These are phyloP conservation scores for Drosophila tripunctata DNA, from an alignment of 2,888 invertebrate species.

Conservation along the genomic window DNA sequence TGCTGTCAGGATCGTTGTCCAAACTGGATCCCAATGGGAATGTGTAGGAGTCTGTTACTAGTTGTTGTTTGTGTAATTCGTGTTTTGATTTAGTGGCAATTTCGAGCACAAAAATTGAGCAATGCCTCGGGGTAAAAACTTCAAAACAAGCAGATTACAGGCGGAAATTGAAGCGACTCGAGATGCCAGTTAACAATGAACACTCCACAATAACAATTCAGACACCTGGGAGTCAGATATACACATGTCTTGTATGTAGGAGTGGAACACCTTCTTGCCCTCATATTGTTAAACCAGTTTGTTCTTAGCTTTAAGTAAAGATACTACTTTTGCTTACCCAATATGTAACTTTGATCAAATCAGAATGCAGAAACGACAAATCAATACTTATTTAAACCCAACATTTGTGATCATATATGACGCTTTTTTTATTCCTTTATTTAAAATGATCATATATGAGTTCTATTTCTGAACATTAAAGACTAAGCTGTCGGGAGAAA, in stretches of 20 bases:
- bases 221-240: constrained; percentile 43
- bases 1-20: constrained; percentile 29
- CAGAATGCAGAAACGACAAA: too few species aligned
- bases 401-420: too few species aligned
- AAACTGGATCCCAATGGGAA: constrained; percentile 33
- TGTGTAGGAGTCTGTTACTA: constrained; percentile 63
- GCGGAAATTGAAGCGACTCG: constrained; percentile 63
- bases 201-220: constrained; percentile 40
- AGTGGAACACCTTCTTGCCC: constrained; percentile 12
- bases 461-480: too few species aligned
- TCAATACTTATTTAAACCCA: too few species aligned
- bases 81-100: constrained; percentile 77
- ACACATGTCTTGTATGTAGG: background rate
- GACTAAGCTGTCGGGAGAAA: too few species aligned
- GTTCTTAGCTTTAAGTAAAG: too few species aligned
- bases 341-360: too few species aligned
- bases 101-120: constrained; percentile 67
- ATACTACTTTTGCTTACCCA: too few species aligned
- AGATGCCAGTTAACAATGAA: constrained; percentile 54
- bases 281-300: background rate
- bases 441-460: too few species aligned
- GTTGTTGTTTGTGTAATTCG: constrained; percentile 23
- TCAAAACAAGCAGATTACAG: constrained; percentile 60
- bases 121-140: constrained; percentile 48
- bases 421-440: too few species aligned